phyloP scores from a whole-genome alignment of 2,888 invertebrate genomes.

The Adelognathus sp. region DNA sequence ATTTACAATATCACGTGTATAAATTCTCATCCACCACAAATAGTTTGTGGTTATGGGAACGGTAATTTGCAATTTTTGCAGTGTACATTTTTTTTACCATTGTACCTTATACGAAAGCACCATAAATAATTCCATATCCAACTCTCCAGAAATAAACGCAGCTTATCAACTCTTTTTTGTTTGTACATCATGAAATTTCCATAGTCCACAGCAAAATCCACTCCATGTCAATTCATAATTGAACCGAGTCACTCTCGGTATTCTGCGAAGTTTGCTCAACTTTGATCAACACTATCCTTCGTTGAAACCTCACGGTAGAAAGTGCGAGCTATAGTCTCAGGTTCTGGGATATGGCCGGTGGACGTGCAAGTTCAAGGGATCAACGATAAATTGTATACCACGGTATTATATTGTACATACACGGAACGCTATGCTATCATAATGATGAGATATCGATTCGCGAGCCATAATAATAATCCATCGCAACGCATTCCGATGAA shows the following conservation, averaged over 20 bases:
- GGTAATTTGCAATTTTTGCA: too few relatives aligned
- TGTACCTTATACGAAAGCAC: too few relatives aligned
- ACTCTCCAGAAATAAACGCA: too few relatives aligned
- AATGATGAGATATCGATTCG: conserved; percentile 2
- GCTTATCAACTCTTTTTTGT: too few relatives aligned
- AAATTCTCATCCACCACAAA: too few relatives aligned
- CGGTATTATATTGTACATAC: neutral
- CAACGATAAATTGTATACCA: conserved; percentile 3
- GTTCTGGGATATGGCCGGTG: neutral
- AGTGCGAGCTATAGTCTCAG: neutral
- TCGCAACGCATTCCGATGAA: conserved; percentile 45
- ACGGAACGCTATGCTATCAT: neutral
- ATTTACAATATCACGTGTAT: too few relatives aligned
- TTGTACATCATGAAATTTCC: too few relatives aligned
- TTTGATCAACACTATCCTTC: neutral
- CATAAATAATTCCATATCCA: too few relatives aligned
- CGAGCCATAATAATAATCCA: conserved; percentile 15
- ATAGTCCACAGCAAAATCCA: neutral
- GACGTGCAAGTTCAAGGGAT: conserved; percentile 9
- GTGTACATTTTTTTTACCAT: too few relatives aligned
- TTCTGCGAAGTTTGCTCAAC: neutral
- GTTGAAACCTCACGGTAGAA: neutral
- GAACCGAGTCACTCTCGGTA: neutral
- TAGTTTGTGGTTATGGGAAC: too few relatives aligned
- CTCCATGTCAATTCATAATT: neutral